These are phyloP conservation scores for Kradibia gibbosae DNA, from an alignment of 1,140 invertebrate species.

Conservation along the genomic window DNA sequence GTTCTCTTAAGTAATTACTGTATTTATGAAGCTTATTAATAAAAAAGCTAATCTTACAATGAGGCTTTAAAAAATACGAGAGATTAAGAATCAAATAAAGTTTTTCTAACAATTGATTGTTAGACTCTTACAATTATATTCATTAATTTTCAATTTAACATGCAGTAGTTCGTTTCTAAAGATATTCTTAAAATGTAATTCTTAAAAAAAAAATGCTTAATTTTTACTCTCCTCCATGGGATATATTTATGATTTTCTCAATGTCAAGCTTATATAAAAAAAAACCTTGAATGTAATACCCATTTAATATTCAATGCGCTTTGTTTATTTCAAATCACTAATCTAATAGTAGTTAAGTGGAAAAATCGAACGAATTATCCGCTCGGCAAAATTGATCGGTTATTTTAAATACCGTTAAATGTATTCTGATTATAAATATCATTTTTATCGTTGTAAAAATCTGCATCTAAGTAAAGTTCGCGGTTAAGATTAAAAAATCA, in stretches of 20 bases:
- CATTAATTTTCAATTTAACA: too few relatives aligned
- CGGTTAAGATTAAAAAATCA: neutral
- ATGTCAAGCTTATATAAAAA: neutral
- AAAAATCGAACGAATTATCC: conserved; percentile 26
- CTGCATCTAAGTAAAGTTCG: neutral
- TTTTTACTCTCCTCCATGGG: neutral
- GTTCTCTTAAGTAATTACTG: too few relatives aligned
- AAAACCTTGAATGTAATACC: too few relatives aligned
- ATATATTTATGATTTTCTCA: neutral
- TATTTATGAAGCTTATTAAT: too few relatives aligned
- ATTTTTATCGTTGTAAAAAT: neutral
- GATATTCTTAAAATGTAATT: too few relatives aligned
- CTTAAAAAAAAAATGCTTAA: neutral
- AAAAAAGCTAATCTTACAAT: too few relatives aligned
- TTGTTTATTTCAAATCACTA: conserved; percentile 39
- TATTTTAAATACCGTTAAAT: neutral
- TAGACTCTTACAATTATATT: too few relatives aligned
- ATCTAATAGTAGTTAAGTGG: neutral
- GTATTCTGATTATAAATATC: neutral
- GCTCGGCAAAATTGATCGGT: neutral
- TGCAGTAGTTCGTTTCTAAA: too few relatives aligned
- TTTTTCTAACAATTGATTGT: too few relatives aligned
- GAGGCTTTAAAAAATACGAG: too few relatives aligned
- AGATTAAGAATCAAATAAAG: too few relatives aligned
- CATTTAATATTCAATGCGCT: too few relatives aligned